A percentile compares a stretch with the other conserved stretches of the same genome.
Conservation (phyloP, 1,140 invertebrate species). For the Halictus rubicundus region DNA sequence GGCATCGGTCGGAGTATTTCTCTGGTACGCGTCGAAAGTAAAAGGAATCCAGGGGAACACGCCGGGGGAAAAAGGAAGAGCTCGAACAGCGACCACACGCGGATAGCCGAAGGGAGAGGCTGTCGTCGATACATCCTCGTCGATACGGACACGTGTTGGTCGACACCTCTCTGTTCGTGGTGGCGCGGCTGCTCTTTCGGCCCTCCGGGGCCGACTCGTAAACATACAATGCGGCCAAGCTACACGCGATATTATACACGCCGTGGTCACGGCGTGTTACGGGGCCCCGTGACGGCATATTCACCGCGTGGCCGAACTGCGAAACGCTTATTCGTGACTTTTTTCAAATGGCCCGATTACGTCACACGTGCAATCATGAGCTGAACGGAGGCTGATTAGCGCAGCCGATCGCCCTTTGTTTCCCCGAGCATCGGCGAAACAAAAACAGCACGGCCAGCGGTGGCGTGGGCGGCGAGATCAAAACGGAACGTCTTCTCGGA, state of each 20-base stretch:
- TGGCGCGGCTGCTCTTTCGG: conserved; percentile 49
- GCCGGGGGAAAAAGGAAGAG: not conserved
- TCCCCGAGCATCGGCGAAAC: conserved; percentile 28
- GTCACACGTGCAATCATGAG: conserved; percentile 64
- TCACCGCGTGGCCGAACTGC: conserved; percentile 65
- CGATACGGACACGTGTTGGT: conserved; percentile 76
- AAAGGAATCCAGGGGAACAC: not conserved
- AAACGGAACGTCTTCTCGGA: conserved; percentile 57
- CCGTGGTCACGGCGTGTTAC: conserved; percentile 71
- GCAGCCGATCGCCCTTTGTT: conserved; percentile 59
- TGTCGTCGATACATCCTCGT: conserved; percentile 70
- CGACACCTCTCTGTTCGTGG: conserved; percentile 57
- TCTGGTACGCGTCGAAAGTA: not conserved
- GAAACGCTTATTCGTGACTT: conserved; percentile 74
- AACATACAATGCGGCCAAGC: conserved; percentile 68
- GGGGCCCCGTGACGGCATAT: conserved; percentile 66
- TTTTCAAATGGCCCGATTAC: conserved; percentile 77
- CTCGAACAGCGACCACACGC: conserved; percentile 68
- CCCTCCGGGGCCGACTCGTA: conserved; percentile 59
- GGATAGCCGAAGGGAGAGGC: conserved; percentile 65
- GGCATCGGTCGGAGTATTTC: not conserved
- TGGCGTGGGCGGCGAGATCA: conserved; percentile 66
- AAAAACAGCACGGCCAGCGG: conserved; percentile 24
- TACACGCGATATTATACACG: conserved; percentile 63
- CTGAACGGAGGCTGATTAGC: conserved; percentile 58